Percentiles rank a stretch among this genome's conserved stretches.
These are phyloP conservation scores for Protosalanx chinensis DNA, from an alignment of 2,797 vertebrate species.

Conservation along the genomic window DNA sequence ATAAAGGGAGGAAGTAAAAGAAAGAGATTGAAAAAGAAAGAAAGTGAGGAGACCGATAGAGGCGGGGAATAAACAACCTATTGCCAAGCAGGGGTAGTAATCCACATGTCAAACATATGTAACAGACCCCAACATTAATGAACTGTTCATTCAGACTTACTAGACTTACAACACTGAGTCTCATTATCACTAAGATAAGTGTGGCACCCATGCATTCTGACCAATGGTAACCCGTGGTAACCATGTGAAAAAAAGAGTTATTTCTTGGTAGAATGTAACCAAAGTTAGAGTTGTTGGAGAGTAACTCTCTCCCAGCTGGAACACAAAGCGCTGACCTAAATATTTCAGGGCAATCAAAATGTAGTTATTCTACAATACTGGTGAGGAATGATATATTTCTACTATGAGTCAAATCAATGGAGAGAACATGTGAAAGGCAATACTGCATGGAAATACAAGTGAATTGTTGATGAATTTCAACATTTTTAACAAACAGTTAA, in stretches of 20 bases:
- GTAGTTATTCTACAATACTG: constrained; percentile 56
- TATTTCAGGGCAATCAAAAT: constrained; percentile 32
- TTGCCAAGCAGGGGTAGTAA: background rate
- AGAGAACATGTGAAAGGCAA: too few species aligned
- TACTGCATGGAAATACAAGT: too few species aligned
- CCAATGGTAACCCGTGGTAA: constrained; percentile 35
- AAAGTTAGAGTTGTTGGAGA: constrained; percentile 57
- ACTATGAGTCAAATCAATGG: too few species aligned
- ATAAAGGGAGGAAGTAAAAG: background rate
- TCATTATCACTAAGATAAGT: constrained; percentile 45
- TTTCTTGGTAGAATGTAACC: constrained; percentile 42
- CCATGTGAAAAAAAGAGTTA: constrained; percentile 49
- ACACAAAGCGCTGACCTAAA: constrained; percentile 50
- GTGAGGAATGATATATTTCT: constrained; percentile 38
- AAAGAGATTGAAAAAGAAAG: background rate
- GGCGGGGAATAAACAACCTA: background rate
- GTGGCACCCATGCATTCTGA: constrained; percentile 50
- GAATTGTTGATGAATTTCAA: too few species aligned
- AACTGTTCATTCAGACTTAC: constrained; percentile 42
- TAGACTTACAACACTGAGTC: constrained; percentile 35
- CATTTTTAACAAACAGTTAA: too few species aligned
- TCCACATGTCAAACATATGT: background rate
- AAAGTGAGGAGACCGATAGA: background rate
- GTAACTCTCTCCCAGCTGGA: constrained; percentile 53
- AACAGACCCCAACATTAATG: constrained; percentile 8